Conservation (phyloP, 2,797 vertebrate species). For the Eospalax fontanierii region DNA sequence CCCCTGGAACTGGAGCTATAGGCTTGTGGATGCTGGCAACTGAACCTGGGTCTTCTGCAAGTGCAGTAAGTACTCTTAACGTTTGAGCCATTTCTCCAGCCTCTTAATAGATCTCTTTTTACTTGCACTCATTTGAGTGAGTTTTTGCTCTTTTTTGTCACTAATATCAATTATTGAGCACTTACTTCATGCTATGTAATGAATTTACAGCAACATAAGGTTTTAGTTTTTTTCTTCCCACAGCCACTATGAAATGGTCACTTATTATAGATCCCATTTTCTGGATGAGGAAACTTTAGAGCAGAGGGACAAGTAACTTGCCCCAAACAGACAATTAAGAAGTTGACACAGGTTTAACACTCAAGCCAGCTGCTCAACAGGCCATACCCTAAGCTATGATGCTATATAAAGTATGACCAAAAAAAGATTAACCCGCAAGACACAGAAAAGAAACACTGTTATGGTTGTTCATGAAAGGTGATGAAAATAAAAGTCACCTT, state of each 20-base stretch:
- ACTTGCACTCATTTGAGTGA: neutral
- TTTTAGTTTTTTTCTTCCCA: neutral
- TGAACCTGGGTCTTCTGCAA: too few relatives aligned
- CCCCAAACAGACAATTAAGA: neutral
- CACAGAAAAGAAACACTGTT: conserved; percentile 58
- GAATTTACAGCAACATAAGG: neutral
- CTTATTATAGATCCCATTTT: neutral
- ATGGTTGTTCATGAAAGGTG: conserved; percentile 65
- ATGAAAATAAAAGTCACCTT: conserved; percentile 43
- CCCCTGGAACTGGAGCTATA: too few relatives aligned
- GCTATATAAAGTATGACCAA: neutral
- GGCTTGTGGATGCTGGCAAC: too few relatives aligned
- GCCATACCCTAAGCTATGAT: neutral
- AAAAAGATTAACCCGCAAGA: conserved; percentile 5
- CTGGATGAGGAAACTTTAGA: conserved; percentile 63
- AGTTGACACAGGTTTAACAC: neutral
- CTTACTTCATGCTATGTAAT: conserved; percentile 5
- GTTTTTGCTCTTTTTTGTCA: neutral
- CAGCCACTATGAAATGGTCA: neutral
- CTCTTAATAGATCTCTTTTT: neutral
- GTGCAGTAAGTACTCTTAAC: too few relatives aligned
- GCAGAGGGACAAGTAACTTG: neutral
- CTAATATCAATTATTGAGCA: conserved; percentile 36
- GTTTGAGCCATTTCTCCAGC: too few relatives aligned
- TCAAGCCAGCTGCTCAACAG: conserved; percentile 4